These are phyloP conservation scores for Lasioglossum albipes DNA, from an alignment of 1,140 invertebrate genomes.

Conservation along the genomic window DNA sequence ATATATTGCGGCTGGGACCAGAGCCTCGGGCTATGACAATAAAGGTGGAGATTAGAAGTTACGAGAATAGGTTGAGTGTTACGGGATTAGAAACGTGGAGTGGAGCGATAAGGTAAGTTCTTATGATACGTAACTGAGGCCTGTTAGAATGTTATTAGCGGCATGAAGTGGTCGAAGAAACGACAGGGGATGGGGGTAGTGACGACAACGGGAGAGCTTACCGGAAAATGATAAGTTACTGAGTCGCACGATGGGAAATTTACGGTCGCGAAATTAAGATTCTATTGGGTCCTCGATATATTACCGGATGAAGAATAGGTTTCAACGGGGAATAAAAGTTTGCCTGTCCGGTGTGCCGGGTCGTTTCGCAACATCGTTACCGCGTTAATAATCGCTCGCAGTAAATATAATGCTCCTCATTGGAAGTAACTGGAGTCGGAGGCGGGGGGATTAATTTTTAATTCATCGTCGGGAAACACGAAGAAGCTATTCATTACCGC, in stretches of 20 bases:
- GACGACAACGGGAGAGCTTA: not conserved
- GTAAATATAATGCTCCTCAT: not conserved
- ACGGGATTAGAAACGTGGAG: conserved; percentile 35
- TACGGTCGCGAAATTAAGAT: conserved; percentile 33
- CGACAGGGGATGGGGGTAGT: not conserved
- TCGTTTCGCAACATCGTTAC: no score
- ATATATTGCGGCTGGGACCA: conserved; percentile 7
- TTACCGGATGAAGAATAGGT: conserved; percentile 6
- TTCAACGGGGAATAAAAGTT: conserved; percentile 11
- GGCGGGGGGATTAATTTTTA: conserved; percentile 21
- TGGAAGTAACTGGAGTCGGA: conserved; percentile 7
- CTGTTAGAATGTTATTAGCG: conserved; percentile 28
- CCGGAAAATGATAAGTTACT: conserved; percentile 16
- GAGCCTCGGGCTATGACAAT: conserved; percentile 7
- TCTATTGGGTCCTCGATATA: conserved; percentile 27
- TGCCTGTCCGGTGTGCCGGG: no score
- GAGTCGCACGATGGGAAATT: conserved; percentile 12
- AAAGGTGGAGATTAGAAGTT: conserved; percentile 39
- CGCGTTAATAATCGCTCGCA: conserved; percentile 17
- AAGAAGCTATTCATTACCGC: conserved; percentile 7
- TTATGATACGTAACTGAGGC: conserved; percentile 10
- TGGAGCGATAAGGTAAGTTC: conserved; percentile 22
- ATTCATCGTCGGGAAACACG: conserved; percentile 12
- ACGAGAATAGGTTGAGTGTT: conserved; percentile 16
- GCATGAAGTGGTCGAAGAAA: not conserved